Evolutionary conservation across 2,888 invertebrate genomes (phyloP).

Genomic region (Yponomeuta cagnagella): DNA sequence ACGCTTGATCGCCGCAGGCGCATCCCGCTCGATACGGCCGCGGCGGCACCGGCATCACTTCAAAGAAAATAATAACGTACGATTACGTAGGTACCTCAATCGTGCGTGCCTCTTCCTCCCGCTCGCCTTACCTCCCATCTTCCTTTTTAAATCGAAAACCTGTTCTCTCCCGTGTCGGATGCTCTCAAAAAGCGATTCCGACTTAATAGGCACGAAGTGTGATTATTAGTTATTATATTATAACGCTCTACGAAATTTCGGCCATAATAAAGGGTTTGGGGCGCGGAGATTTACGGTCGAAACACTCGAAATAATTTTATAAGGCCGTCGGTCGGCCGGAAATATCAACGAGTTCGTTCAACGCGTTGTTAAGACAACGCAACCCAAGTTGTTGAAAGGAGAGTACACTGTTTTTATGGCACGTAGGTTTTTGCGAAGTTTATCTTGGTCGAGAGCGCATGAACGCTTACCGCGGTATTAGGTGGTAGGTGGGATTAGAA

Average conservation of each 20-base stretch:
- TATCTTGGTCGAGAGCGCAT: neutral
- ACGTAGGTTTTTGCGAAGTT: neutral
- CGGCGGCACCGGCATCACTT: conserved; percentile 39
- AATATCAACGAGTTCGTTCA: conserved; percentile 2
- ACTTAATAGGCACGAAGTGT: conserved; percentile 62
- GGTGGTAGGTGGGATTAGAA: neutral
- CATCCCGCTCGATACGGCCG: neutral
- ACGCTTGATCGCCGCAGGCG: conserved; percentile 13
- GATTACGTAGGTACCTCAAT: conserved; percentile 44
- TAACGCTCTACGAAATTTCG: conserved; percentile 41
- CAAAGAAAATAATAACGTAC: conserved; percentile 65
- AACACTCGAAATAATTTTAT: conserved; percentile 14
- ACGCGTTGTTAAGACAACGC: neutral
- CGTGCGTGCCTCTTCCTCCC: conserved; percentile 32
- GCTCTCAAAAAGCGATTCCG: conserved; percentile 57
- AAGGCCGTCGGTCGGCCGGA: neutral
- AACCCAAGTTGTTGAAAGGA: neutral
- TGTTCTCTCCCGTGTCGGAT: conserved; percentile 56
- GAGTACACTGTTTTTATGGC: neutral
- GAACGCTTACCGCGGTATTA: neutral
- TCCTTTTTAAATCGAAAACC: conserved; percentile 50
- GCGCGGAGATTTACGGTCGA: conserved; percentile 31
- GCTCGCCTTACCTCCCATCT: conserved; percentile 54
- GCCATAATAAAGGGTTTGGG: conserved; percentile 39
- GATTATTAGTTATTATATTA: conserved; percentile 55